Percentiles rank a stretch among this genome's conserved stretches.
Conservation (phyloP, 2,888 invertebrate species). For the Caenorhabditis parvicauda region DNA sequence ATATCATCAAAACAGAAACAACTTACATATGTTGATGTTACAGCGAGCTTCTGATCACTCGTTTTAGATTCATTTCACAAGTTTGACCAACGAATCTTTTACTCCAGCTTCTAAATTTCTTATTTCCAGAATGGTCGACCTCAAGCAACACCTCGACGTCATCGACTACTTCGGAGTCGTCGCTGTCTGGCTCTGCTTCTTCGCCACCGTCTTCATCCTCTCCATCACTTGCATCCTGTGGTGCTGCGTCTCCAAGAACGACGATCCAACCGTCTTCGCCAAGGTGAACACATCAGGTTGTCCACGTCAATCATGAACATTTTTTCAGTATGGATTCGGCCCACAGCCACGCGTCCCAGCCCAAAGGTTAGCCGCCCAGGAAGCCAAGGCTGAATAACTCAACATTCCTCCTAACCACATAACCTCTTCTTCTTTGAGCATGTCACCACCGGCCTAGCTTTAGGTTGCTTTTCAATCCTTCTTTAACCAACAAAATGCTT, state of each 20-base stretch:
- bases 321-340: slow-evolving; percentile 57
- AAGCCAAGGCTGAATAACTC: slow-evolving; percentile 37
- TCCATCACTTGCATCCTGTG: slow-evolving; percentile 69
- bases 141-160: slow-evolving; percentile 58
- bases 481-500: no score
- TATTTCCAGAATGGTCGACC: slow-evolving; percentile 45
- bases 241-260: slow-evolving; percentile 58
- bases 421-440: slow-evolving; percentile 13
- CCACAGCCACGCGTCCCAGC: slow-evolving; percentile 39
- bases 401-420: slow-evolving; percentile 2
- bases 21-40: no score
- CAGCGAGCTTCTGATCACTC: no score
- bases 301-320: background rate
- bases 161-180: slow-evolving; percentile 62
- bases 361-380: slow-evolving; percentile 39
- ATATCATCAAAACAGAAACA: no score
- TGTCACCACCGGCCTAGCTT: no score
- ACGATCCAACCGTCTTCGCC: slow-evolving; percentile 59
- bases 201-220: slow-evolving; percentile 54
- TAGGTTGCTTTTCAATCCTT: no score
- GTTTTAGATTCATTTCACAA: background rate
- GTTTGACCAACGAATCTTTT: no score
- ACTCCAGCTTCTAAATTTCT: background rate
- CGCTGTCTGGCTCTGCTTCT: slow-evolving; percentile 55
- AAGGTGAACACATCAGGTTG: slow-evolving; percentile 36